phyloP scores from a whole-genome alignment of 2,888 invertebrate genomes.

The Lasioglossum zephyrum region DNA sequence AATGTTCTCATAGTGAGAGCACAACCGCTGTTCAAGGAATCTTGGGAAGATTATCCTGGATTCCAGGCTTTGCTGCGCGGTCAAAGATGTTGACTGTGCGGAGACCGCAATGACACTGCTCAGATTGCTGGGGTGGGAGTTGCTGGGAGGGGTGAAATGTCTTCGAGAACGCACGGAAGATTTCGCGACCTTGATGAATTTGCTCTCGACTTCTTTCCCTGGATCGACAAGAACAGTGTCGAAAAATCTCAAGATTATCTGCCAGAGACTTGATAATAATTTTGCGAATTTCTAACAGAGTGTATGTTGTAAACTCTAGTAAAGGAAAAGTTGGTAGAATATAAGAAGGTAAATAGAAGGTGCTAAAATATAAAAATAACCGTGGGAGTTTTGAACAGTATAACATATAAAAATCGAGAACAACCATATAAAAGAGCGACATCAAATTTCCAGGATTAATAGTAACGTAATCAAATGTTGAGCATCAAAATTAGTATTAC shows the following conservation, averaged over 20 bases:
- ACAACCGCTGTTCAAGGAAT: conserved; percentile 26
- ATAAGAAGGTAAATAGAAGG: no score
- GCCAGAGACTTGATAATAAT: no score
- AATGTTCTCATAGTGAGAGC: conserved; percentile 46
- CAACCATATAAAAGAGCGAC: neutral
- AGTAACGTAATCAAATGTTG: neutral
- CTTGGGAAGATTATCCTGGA: conserved; percentile 7
- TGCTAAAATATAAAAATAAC: no score
- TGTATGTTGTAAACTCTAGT: no score
- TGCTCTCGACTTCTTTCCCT: neutral
- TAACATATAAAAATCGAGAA: no score
- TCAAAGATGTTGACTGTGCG: conserved; percentile 1
- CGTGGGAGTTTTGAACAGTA: no score
- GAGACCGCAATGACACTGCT: neutral
- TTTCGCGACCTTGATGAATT: neutral
- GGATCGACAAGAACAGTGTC: neutral
- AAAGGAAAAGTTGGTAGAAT: no score
- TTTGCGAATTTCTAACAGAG: no score
- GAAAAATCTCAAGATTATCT: no score
- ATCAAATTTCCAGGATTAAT: neutral
- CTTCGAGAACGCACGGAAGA: neutral
- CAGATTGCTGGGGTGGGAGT: neutral
- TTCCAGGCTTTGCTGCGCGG: neutral
- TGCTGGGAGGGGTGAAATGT: neutral
- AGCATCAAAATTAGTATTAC: neutral